Base-by-base conservation (phyloP, 2,888 invertebrate species). In the Polymixis lichenea region DNA sequence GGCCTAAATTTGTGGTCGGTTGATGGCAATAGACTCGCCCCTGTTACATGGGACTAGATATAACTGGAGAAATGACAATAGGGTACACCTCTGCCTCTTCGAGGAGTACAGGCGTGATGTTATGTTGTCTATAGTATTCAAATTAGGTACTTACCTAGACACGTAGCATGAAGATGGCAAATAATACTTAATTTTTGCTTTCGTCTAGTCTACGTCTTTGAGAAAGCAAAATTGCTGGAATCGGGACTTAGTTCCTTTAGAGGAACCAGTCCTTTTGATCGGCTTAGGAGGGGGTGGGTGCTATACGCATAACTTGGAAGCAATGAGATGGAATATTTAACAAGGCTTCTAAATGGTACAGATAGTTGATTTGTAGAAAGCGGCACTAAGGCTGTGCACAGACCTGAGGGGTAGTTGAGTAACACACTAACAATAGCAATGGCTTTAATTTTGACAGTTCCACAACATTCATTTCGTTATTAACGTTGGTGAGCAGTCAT, bases 241-340 rank as follows among this genome's bases (percentile, higher is more conserved):
- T 22, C 8, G 2, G n/a, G 19, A 15, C 25, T 32, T 49, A 17
- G 46, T 76, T 46, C 32, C 32, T 53, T 46, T 43, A 25, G n/a
- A 53, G 19, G 28, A 53, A 61, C n/a, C 19, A 15, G 51, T 46
- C n/a, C 51, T 53, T 53, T 51, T 55, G 75, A 75, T n/a, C 28
- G n/a, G n/a, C n/a, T 74, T 61, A 58, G 2, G 17, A 25, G 2
- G 3, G 13, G 19, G 19, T 7, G 46, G 32, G 15, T 13, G 32
- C 19, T 15, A 17, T 25, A 60, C 25, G 49, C 25, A 73, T 58
- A 73, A 73, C 25, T 25, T 22, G 11, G 8, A 74, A 60, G 22
- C 11, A 43, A 38, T 58, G 25, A 5, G 25, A 51, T 55, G 19
- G 46, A 11, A 62, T 51, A 74, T 22, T 38, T 38, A 51, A 22